Evolutionary conservation across 2,113 vertebrate species (phyloP).

Genomic region (Corydoras sp.): DNA sequence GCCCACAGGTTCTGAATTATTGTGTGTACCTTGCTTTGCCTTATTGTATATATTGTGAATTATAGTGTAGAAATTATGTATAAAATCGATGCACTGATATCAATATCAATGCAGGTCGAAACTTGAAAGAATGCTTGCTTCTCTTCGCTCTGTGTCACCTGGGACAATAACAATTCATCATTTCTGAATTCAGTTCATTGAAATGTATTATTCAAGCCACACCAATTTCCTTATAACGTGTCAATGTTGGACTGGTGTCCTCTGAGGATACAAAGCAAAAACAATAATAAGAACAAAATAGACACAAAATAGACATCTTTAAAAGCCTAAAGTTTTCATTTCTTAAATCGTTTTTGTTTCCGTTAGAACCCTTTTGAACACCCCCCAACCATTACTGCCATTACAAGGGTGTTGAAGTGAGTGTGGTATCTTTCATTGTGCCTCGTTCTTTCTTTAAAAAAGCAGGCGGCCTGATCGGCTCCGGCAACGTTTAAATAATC

Average conservation of each 20-base stretch:
- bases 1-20: no score
- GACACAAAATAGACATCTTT: conserved; percentile 34
- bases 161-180: no score
- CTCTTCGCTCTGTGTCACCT: no score
- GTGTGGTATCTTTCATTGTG: conserved; percentile 42
- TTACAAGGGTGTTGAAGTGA: conserved; percentile 45
- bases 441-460: conserved; percentile 32
- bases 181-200: no score
- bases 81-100: no score
- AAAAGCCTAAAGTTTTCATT: conserved; percentile 19
- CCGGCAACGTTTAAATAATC: conserved; percentile 55
- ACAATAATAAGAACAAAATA: conserved; percentile 13
- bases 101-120: no score
- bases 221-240: no score
- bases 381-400: not conserved
- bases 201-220: no score
- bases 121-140: no score
- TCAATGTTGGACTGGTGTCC: conserved; percentile 29
- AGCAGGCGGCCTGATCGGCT: conserved; percentile 44
- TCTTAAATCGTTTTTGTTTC: conserved; percentile 13
- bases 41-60: no score
- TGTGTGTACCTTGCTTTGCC: no score
- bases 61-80: no score
- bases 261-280: conserved; percentile 48
- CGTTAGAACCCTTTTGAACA: conserved; percentile 5